Base-by-base conservation (phyloP, 2,888 invertebrate genomes). In the Rotaria macrura region DNA sequence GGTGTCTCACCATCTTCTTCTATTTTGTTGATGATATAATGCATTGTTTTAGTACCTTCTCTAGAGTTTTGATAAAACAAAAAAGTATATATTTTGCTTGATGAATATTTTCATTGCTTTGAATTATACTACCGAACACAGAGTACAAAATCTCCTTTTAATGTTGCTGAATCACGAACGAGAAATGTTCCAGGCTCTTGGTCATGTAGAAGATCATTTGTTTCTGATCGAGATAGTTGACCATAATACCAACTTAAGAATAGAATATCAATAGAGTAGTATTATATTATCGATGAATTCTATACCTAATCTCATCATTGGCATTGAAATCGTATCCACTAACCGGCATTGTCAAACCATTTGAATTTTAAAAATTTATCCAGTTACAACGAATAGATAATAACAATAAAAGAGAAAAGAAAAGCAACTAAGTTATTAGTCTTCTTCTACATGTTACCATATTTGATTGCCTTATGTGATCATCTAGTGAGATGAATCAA, bases 21-120 rank as follows among this genome's bases (percentile, higher is more conserved):
- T 87, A 95, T 94, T 92, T 95, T 95, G 92, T 97, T 97, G 89
- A 97, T 96, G 89, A 97, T 97, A 92, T 97, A 97, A 92, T 97
- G 97, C 90, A 96, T 96, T 85, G 97, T 96, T 93, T 95, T 95
- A 90, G 94, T 95, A 91, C 96, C 96, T 90, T 97, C 96, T 90
- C 96, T 95, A 92, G n/a, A 89, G 90, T 87, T 85, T 87, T n/a
- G n/a, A 43, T 84, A 65, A 20, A 84, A 83, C 25, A 54, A 57
- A 52, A 85, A 83, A 85, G 29, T 1, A 65, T 3, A 34, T 65
- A 5, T 65, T 0, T 29, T 34, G 29, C 4, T 65, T 25, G n/a
- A n/a, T n/a, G n/a, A n/a, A n/a, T n/a, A n/a, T 57, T 0, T 2
- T 29, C 3, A 5, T 14, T 57, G 25, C 7, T 10, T 65, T 23